Evolutionary conservation across 2,797 vertebrate species (phyloP), one percentile per base, ranked within the genome.

Genomic region (Phoxinus dragarum): DNA sequence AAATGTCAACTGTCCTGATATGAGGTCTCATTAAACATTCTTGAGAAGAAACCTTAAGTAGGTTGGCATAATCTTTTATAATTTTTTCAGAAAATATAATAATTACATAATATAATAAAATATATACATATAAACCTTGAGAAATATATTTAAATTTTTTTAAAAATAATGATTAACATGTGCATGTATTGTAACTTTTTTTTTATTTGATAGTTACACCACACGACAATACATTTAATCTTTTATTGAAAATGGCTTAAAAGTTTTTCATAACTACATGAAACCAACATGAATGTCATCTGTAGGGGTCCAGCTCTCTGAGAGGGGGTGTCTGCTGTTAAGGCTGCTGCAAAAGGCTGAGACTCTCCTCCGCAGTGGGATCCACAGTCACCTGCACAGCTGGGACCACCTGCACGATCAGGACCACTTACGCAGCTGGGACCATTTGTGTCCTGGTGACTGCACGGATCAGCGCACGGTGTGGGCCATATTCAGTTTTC

Each of bases 241-340:
- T 27, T 27, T 61, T 27, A 5, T 27, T 27, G n/a, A 27, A 61
- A 61, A 61, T 61, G 59, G n/a, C 23, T 12, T 61, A 12, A 23
- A n/a, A 12, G 11, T 3, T 27, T 12, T 31, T 14, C n/a, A 31
- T 31, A 64, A 64, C 27, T 14, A 6, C 6, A 31, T 61, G 56
- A 12, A 52, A 36, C 11, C 42, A 6, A 40, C 7, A 68, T 71
- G 14, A 34, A 64, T 82, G 40, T 74, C 61, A 76, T 89, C 44
- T 86, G 34, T 47, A 93, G 92, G 89, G 34, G 68, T 90, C 16
- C 84, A 85, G 88, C 89, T 93, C 12, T 93, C 92, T 19, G 72
- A 87, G 44, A 87, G 92, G 52, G 92, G 91, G 34, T 66, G 81
- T 68, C 83, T 91, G 64, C 86, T 89, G 64, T 84, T 93, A 76